Conservation (phyloP, 1,140 invertebrate species). For the Drosophila truncata region DNA sequence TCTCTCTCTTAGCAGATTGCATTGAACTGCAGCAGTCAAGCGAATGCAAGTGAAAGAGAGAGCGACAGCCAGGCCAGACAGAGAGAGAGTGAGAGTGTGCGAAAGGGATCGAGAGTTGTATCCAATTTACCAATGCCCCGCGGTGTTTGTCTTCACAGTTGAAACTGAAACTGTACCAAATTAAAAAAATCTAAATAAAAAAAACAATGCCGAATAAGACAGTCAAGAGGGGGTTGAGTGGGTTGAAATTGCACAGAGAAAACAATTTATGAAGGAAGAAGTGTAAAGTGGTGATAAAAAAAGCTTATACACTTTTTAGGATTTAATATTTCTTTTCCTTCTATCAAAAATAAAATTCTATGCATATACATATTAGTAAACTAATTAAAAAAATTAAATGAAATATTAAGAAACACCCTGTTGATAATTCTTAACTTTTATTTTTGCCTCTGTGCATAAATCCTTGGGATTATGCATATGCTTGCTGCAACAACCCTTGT, state of each 20-base stretch:
- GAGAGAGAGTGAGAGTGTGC: slow-evolving; percentile 7
- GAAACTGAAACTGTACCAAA: slow-evolving; percentile 43
- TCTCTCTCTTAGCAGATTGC: slow-evolving; percentile 8
- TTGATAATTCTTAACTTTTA: neutral
- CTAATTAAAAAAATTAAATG: neutral
- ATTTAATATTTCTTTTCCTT: neutral
- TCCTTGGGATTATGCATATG: slow-evolving; percentile 38
- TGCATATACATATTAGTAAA: neutral
- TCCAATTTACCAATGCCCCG: slow-evolving; percentile 31
- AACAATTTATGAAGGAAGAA: neutral
- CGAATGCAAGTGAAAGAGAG: slow-evolving; percentile 18
- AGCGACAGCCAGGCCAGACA: neutral
- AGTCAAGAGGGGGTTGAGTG: neutral
- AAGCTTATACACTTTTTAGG: neutral
- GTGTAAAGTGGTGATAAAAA: neutral
- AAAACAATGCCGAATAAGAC: neutral
- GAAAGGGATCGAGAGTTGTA: slow-evolving; percentile 8
- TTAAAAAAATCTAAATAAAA: slow-evolving; percentile 21
- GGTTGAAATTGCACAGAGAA: slow-evolving; percentile 7
- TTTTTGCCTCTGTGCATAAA: slow-evolving; percentile 16
- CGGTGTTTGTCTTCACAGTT: slow-evolving; percentile 16
- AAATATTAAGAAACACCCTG: neutral
- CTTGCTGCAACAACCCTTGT: slow-evolving; percentile 37
- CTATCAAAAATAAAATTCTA: neutral
- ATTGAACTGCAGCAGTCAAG: slow-evolving; percentile 23